Evolutionary conservation across 1,140 invertebrate genomes (phyloP).

Genomic region (Aleiodes sp.): DNA sequence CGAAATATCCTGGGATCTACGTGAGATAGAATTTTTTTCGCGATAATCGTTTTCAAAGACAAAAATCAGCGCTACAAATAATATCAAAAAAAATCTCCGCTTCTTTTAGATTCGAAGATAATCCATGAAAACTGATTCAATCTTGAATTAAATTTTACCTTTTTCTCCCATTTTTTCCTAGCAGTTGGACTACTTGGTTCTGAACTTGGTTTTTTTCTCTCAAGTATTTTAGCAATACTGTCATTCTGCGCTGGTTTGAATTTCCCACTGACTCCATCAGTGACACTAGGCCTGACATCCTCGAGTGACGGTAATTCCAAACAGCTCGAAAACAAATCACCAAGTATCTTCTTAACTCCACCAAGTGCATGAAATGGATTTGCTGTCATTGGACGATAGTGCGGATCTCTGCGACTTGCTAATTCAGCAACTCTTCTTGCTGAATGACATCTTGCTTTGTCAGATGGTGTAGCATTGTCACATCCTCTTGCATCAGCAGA

Average conservation of each 20-base stretch:
- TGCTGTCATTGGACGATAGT: constrained; percentile 75
- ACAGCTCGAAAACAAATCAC: constrained; percentile 79
- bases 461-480: constrained; percentile 66
- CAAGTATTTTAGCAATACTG: constrained; percentile 60
- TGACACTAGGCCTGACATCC: constrained; percentile 54
- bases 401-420: constrained; percentile 82
- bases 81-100: too few species aligned
- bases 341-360: constrained; percentile 82
- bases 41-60: too few species aligned
- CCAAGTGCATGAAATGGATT: constrained; percentile 79
- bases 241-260: constrained; percentile 61
- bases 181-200: constrained; percentile 64
- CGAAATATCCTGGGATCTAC: too few species aligned
- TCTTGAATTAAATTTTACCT: too few species aligned
- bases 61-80: too few species aligned
- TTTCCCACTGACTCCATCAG: constrained; percentile 48
- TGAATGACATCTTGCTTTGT: constrained; percentile 78
- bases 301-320: constrained; percentile 76
- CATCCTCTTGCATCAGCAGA: constrained; percentile 60
- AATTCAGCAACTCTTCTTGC: constrained; percentile 74
- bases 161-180: constrained; percentile 64
- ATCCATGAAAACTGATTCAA: too few species aligned
- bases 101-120: too few species aligned
- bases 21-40: too few species aligned
- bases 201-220: constrained; percentile 61